Evolutionary conservation across 1,140 invertebrate species (phyloP).

Genomic region (Parapsyche elsis): DNA sequence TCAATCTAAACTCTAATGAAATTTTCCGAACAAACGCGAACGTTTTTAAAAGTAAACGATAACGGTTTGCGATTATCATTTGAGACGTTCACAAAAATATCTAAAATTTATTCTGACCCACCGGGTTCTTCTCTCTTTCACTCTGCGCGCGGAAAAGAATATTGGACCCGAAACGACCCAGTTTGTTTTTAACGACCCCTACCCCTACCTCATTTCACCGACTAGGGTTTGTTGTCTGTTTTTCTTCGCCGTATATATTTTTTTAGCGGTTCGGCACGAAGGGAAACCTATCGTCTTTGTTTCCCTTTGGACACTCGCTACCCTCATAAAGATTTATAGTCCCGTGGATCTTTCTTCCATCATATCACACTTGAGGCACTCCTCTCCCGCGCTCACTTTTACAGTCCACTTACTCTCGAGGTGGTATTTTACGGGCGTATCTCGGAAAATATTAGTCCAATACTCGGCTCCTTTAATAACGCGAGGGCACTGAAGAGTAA

Average conservation of each 20-base stretch:
- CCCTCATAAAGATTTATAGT: slow-evolving; percentile 47
- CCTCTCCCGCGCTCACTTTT: slow-evolving; percentile 28
- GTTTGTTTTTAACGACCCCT: slow-evolving; percentile 33
- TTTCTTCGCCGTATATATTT: not conserved
- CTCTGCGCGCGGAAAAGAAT: not conserved
- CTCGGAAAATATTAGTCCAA: slow-evolving; percentile 34
- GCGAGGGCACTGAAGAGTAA: slow-evolving; percentile 6
- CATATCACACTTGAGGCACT: slow-evolving; percentile 41
- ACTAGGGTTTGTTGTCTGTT: not conserved
- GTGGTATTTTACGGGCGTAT: slow-evolving; percentile 40
- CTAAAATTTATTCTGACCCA: slow-evolving; percentile 25
- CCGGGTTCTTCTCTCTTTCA: no score
- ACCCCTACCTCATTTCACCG: no score
- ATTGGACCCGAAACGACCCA: slow-evolving; percentile 20
- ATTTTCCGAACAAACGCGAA: not conserved
- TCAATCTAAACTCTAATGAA: slow-evolving; percentile 23
- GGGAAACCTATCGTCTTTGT: slow-evolving; percentile 38
- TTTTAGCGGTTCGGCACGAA: slow-evolving; percentile 22
- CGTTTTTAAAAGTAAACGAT: not conserved
- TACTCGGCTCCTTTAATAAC: slow-evolving; percentile 14
- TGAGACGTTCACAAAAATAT: slow-evolving; percentile 24
- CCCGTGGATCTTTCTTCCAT: slow-evolving; percentile 37
- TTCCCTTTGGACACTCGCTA: slow-evolving; percentile 38
- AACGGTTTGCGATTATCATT: slow-evolving; percentile 11
- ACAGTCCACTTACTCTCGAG: slow-evolving; percentile 42